Evolutionary conservation across 1,140 invertebrate species (phyloP).

Genomic region (Lepidurus apus): DNA sequence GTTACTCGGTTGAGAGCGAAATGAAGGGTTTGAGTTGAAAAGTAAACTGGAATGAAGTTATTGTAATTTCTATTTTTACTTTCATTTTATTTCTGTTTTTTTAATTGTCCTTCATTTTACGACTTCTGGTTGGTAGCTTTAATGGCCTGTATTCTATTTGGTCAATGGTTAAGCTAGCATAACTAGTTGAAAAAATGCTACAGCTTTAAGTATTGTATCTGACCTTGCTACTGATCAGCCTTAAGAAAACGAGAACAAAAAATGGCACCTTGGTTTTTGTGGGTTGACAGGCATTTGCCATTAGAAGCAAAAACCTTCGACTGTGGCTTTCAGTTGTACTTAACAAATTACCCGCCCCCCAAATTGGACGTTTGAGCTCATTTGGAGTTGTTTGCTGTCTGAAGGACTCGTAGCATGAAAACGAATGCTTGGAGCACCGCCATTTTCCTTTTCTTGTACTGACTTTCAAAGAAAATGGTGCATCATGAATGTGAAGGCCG

Average conservation of each 20-base stretch:
- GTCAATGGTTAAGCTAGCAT: not conserved
- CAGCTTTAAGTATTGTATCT: not conserved
- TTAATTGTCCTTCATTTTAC: not conserved
- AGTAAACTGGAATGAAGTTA: no score
- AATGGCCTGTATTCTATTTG: not conserved
- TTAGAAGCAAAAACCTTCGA: not conserved
- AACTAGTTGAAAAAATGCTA: not conserved
- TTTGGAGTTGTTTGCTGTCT: not conserved
- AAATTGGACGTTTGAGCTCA: not conserved
- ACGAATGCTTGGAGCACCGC: not conserved
- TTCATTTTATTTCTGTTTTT: not conserved
- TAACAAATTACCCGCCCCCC: not conserved
- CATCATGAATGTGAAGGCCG: conserved; percentile 17
- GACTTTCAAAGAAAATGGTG: not conserved
- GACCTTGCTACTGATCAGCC: not conserved
- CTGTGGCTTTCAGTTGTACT: not conserved
- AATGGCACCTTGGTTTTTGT: not conserved
- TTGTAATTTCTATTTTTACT: no score
- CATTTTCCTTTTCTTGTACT: not conserved
- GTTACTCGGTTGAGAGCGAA: not conserved
- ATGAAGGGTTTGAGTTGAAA: not conserved
- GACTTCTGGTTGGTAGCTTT: not conserved
- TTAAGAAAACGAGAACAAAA: not conserved
- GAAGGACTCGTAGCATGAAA: not conserved
- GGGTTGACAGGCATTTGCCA: not conserved